Conservation (phyloP, 2,888 invertebrate species). For the Exocentrus adspersus region DNA sequence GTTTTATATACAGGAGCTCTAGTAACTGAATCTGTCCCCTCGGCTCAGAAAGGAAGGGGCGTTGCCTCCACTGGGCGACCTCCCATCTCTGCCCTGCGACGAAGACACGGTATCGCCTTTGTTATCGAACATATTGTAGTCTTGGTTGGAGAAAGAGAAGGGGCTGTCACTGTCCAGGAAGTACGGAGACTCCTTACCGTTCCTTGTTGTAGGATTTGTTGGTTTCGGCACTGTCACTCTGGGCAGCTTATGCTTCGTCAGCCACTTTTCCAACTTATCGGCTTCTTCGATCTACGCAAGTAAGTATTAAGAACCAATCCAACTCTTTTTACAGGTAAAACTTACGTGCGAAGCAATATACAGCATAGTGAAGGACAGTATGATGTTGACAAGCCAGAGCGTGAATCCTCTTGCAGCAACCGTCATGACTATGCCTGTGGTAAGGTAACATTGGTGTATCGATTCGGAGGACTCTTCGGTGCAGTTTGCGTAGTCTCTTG, state of each 20-base stretch:
- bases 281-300: not conserved
- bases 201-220: not conserved
- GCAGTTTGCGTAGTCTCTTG: conserved; percentile 40
- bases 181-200: not conserved
- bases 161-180: not conserved
- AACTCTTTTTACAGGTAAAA: no score
- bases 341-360: conserved; percentile 36
- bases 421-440: conserved; percentile 52
- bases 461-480: not conserved
- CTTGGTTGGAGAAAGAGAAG: not conserved
- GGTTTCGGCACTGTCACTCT: conserved; percentile 1
- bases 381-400: conserved; percentile 62
- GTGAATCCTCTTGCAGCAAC: conserved; percentile 63
- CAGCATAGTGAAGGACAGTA: conserved; percentile 47
- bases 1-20: no score
- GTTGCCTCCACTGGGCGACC: not conserved
- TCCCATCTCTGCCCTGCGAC: not conserved
- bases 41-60: conserved; percentile 9
- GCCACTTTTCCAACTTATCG: not conserved
- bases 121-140: not conserved
- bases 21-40: conserved; percentile 17
- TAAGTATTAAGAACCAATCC: not conserved
- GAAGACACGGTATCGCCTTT: not conserved
- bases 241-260: conserved; percentile 3
- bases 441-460: conserved; percentile 34